phyloP scores from a whole-genome alignment of 2,113 vertebrate genomes.

The Panthera tigris region DNA sequence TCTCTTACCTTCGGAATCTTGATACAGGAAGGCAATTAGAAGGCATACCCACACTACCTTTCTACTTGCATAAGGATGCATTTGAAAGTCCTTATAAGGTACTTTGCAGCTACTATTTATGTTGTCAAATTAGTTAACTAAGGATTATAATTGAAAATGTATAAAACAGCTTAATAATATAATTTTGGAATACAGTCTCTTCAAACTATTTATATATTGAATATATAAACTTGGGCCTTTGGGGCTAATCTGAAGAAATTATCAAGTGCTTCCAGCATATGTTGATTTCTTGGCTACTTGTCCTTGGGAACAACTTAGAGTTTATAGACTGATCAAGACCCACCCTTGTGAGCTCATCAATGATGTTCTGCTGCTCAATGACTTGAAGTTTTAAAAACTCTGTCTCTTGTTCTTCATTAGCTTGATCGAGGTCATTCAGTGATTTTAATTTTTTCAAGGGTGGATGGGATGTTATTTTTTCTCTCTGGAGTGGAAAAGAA shows the following conservation, averaged over 20 bases:
- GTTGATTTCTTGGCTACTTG: not conserved
- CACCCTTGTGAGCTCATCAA: constrained; percentile 91
- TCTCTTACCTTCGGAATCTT: not conserved
- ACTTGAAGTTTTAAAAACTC: constrained; percentile 99
- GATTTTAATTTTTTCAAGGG: constrained; percentile 98
- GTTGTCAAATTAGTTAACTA: not conserved
- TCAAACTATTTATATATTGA: not conserved
- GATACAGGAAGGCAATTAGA: not conserved
- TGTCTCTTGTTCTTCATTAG: constrained; percentile 97
- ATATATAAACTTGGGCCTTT: not conserved
- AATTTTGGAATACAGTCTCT: not conserved
- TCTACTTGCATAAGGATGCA: not conserved
- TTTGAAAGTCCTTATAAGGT: not conserved
- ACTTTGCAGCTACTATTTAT: not conserved
- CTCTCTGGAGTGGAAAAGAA: constrained; percentile 88
- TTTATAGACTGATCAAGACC: constrained; percentile 54
- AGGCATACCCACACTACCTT: not conserved
- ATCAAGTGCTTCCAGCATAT: not conserved
- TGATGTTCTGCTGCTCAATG: constrained; percentile 97
- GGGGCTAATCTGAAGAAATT: not conserved
- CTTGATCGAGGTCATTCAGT: constrained; percentile 98
- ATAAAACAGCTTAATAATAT: not conserved
- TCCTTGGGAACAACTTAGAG: not conserved
- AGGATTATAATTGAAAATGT: not conserved
- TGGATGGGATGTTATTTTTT: constrained; percentile 95